phyloP scores from a whole-genome alignment of 2,888 invertebrate genomes.

The Drosophila tanythrix region DNA sequence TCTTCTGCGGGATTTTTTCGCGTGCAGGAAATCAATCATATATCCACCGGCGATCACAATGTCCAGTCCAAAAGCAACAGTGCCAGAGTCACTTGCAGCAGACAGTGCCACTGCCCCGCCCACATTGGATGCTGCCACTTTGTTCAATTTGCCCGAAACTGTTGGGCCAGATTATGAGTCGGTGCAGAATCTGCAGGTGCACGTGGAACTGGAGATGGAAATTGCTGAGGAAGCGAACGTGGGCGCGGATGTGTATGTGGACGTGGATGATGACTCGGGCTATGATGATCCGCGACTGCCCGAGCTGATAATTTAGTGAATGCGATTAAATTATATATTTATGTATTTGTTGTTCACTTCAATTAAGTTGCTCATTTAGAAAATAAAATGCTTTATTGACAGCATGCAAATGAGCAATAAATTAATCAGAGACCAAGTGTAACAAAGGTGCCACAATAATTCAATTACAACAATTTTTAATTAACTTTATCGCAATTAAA shows the following conservation, averaged over 20 bases:
- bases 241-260: neutral
- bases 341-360: slow-evolving; percentile 14
- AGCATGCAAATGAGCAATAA: slow-evolving; percentile 31
- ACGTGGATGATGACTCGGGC: slow-evolving; percentile 35
- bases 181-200: slow-evolving; percentile 20
- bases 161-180: slow-evolving; percentile 11
- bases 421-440: slow-evolving; percentile 47
- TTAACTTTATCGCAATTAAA: slow-evolving; percentile 71
- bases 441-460: slow-evolving; percentile 46
- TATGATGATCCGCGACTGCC: slow-evolving; percentile 68
- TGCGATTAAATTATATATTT: neutral
- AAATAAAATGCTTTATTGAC: slow-evolving; percentile 32
- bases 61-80: neutral
- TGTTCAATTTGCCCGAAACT: neutral
- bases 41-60: neutral
- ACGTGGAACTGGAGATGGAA: neutral
- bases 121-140: neutral
- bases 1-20: slow-evolving; percentile 49
- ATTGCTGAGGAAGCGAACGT: slow-evolving; percentile 4
- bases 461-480: slow-evolving; percentile 72
- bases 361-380: slow-evolving; percentile 38
- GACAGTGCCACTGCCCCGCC: neutral
- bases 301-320: slow-evolving; percentile 54
- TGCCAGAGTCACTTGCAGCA: neutral
- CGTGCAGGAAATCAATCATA: slow-evolving; percentile 31